A percentile compares a stretch with the other conserved stretches of the same genome.
These are phyloP conservation scores for Orthonyx spaldingii DNA, from an alignment of 2,113 vertebrate species.

Conservation along the genomic window DNA sequence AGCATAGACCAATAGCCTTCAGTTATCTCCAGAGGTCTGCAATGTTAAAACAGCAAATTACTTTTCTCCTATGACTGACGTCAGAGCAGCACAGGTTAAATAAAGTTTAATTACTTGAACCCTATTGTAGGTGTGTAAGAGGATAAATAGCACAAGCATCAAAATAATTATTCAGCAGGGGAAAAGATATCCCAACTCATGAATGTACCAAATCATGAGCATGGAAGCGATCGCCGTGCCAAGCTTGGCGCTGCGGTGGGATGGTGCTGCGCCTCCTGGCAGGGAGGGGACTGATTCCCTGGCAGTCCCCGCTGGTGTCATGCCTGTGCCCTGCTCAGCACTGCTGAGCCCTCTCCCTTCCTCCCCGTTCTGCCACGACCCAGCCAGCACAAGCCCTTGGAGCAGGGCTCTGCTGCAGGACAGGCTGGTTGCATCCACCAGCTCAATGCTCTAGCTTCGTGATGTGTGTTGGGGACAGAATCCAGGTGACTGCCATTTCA, in stretches of 20 bases:
- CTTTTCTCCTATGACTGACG: neutral
- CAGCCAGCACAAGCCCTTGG: accelerated
- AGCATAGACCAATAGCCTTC: neutral
- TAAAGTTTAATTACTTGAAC: neutral
- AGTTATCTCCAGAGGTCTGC: neutral
- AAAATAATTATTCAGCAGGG: neutral
- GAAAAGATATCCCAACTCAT: neutral
- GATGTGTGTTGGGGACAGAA: neutral
- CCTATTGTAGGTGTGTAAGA: neutral
- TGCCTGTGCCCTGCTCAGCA: accelerated
- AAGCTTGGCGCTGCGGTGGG: neutral
- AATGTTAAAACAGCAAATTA: neutral
- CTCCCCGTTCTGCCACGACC: neutral
- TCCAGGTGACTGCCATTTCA: neutral
- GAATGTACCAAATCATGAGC: neutral
- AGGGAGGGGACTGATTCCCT: neutral
- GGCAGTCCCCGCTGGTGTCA: neutral
- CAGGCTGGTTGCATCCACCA: accelerated
- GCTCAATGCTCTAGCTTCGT: accelerated
- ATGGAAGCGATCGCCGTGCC: accelerated
- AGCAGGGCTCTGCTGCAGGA: accelerated
- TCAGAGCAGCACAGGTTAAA: neutral
- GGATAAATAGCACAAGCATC: neutral
- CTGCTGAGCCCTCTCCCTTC: accelerated
- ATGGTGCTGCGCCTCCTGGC: accelerated